phyloP scores from a whole-genome alignment of 2,797 vertebrate genomes.

The Bucorvus abyssinicus region DNA sequence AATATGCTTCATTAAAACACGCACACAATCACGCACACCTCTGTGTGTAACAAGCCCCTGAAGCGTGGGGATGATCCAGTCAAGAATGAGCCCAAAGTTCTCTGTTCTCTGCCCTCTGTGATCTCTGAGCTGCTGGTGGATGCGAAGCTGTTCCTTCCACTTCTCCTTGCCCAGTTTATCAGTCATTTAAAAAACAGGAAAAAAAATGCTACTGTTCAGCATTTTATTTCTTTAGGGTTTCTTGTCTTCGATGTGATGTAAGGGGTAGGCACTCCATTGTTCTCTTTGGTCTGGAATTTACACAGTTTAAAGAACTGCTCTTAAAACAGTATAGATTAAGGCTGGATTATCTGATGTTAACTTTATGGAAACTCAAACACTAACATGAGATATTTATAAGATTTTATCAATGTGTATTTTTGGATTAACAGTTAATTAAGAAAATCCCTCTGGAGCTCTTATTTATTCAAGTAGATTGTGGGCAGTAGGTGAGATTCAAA shows the following conservation, averaged over 20 bases:
- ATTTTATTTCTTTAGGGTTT: not conserved
- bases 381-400: not conserved
- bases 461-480: not conserved
- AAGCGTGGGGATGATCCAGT: not conserved
- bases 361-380: not conserved
- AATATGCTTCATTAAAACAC: not conserved
- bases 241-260: not conserved
- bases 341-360: not conserved
- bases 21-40: not conserved
- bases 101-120: not conserved
- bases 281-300: not conserved
- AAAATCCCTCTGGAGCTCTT: not conserved
- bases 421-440: not conserved
- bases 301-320: not conserved
- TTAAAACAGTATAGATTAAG: not conserved
- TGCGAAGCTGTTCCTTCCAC: not conserved
- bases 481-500: not conserved
- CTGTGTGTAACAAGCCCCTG: not conserved
- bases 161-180: not conserved
- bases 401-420: not conserved
- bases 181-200: not conserved
- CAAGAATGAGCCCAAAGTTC: not conserved
- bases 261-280: not conserved
- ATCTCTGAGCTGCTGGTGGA: not conserved
- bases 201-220: not conserved